Evolutionary conservation across 1,140 invertebrate species (phyloP).

Genomic region (Forficula auricularia): DNA sequence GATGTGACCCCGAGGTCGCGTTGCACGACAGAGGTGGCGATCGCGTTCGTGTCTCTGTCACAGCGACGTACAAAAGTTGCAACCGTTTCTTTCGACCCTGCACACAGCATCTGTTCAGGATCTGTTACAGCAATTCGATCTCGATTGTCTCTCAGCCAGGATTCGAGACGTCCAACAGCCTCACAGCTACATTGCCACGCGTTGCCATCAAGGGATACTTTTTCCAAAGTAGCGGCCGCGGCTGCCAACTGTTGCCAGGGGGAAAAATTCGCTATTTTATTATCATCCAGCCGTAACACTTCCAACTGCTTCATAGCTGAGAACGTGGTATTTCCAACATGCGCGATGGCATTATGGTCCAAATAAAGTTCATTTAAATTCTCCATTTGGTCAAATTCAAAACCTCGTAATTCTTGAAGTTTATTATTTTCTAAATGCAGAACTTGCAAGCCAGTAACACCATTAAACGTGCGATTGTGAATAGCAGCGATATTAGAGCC

Average conservation of each 20-base stretch:
- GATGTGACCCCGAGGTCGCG: constrained; percentile 32
- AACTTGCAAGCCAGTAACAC: constrained; percentile 26
- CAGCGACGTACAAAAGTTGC: constrained; percentile 40
- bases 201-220: constrained; percentile 46
- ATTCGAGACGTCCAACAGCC: constrained; percentile 40
- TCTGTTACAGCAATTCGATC: constrained; percentile 25
- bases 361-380: constrained; percentile 31
- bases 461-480: constrained; percentile 37
- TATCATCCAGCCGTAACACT: constrained; percentile 30
- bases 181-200: constrained; percentile 56
- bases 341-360: constrained; percentile 28
- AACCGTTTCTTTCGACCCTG: constrained; percentile 33
- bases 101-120: constrained; percentile 38
- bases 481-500: constrained; percentile 29
- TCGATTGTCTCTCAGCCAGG: constrained; percentile 41
- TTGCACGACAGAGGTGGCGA: constrained; percentile 40
- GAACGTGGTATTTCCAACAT: constrained; percentile 31
- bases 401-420: constrained; percentile 28
- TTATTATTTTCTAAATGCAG: constrained; percentile 33
- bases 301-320: constrained; percentile 26
- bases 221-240: constrained; percentile 34
- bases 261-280: constrained; percentile 29
- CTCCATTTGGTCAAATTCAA: constrained; percentile 32
- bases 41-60: constrained; percentile 37
- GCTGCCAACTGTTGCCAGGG: constrained; percentile 31